phyloP scores from a whole-genome alignment of 2,888 invertebrate species.

The Caenorhabditis wallacei region DNA sequence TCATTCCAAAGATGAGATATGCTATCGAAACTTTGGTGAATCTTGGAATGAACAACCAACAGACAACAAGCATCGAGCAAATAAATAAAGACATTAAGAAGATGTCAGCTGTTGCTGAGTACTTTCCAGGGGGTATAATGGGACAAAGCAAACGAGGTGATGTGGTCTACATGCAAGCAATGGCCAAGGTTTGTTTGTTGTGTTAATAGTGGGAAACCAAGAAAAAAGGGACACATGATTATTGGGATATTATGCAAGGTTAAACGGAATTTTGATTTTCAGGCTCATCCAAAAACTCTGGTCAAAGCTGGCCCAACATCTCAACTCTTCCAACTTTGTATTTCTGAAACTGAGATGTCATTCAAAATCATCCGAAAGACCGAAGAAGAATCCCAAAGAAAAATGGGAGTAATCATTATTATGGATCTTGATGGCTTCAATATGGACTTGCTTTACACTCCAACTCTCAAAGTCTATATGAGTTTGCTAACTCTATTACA shows the following conservation, averaged over 20 bases:
- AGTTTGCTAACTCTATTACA: conserved; percentile 76
- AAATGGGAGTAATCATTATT: conserved; percentile 78
- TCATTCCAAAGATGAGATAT: conserved; percentile 68
- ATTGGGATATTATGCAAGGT: no score
- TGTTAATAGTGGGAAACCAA: neutral
- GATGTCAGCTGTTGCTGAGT: conserved; percentile 73
- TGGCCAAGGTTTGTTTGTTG: conserved; percentile 59
- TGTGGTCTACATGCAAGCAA: conserved; percentile 71
- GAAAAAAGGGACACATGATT: no score
- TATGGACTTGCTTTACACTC: conserved; percentile 77
- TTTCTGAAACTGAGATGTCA: conserved; percentile 76
- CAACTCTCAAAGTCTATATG: conserved; percentile 77
- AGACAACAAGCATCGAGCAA: conserved; percentile 68
- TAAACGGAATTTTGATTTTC: no score
- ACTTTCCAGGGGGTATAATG: conserved; percentile 78
- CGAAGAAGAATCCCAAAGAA: conserved; percentile 59
- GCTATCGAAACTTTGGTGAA: conserved; percentile 61
- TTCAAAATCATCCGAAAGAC: conserved; percentile 71
- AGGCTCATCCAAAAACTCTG: conserved; percentile 75
- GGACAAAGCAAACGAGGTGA: conserved; percentile 69
- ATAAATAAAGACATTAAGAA: conserved; percentile 72
- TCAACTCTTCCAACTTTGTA: conserved; percentile 74
- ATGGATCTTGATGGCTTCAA: conserved; percentile 80
- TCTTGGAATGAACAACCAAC: conserved; percentile 60
- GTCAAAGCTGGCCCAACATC: conserved; percentile 75